Evolutionary conservation across 64 coral and sea anemone species (phyloP).

Genomic region (Montipora foliosa): DNA sequence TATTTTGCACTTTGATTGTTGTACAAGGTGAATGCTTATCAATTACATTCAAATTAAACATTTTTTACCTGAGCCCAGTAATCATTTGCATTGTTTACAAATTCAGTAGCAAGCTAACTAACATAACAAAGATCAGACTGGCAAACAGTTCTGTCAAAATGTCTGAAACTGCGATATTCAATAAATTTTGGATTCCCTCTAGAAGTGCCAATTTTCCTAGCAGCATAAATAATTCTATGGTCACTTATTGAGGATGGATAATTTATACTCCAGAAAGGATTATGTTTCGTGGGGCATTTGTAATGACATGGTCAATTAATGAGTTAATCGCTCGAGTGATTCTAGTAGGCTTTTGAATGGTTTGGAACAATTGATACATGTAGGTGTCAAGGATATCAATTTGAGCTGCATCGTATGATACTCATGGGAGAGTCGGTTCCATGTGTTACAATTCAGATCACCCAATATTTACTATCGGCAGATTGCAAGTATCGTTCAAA

Average conservation of each 20-base stretch:
- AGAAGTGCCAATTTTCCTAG: constrained; percentile 38
- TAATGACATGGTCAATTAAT: constrained; percentile 51
- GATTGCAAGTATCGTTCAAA: background rate
- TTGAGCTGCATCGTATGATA: constrained; percentile 13
- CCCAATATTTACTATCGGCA: background rate
- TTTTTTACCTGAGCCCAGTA: constrained; percentile 39
- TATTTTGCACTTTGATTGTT: constrained; percentile 67
- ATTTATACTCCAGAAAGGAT: constrained; percentile 22
- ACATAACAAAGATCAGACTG: background rate
- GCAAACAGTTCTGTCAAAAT: background rate
- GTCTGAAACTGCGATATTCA: too few species aligned
- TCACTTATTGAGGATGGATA: constrained; percentile 10
- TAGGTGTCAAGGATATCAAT: constrained; percentile 31
- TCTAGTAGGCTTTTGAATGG: constrained; percentile 31
- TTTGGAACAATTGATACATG: constrained; percentile 11
- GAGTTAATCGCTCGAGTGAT: constrained; percentile 26
- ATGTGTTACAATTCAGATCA: constrained; percentile 20
- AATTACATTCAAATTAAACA: constrained; percentile 23
- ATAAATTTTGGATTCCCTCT: background rate
- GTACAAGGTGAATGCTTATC: constrained; percentile 40
- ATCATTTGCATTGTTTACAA: background rate
- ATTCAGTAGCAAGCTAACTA: background rate
- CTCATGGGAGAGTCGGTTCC: background rate
- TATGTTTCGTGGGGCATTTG: constrained; percentile 24
- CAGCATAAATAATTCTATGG: constrained; percentile 42